These are phyloP conservation scores for Hemicentrotus pulcherrimus DNA, from an alignment of 35 echinoderm and acorn worm genomes.

Conservation along the genomic window DNA sequence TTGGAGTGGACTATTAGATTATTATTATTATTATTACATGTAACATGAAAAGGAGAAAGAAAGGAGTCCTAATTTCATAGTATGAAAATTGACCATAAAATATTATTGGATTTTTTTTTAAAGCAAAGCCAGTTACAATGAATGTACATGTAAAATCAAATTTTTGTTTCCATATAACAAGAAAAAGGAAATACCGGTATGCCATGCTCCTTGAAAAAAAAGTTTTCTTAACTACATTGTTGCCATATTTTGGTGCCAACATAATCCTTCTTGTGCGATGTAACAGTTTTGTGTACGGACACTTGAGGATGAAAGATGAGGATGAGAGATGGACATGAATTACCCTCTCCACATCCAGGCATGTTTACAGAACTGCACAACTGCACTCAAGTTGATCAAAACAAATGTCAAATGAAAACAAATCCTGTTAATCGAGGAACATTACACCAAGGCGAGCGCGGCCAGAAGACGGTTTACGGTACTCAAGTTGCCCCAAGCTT, in stretches of 20 bases:
- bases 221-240: neutral
- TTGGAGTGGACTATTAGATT: no score
- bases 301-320: neutral
- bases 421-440: slow-evolving; percentile 19
- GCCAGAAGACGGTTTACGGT: neutral
- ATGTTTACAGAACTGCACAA: slow-evolving; percentile 22
- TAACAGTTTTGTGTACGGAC: neutral
- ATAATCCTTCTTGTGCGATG: neutral
- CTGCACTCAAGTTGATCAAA: slow-evolving; percentile 23
- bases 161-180: neutral
- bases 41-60: no score
- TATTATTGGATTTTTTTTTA: neutral
- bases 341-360: neutral
- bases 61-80: neutral
- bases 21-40: no score
- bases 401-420: slow-evolving; percentile 33
- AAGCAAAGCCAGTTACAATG: neutral
- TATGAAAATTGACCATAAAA: neutral
- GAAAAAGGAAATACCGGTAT: neutral
- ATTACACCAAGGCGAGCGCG: neutral
- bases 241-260: neutral
- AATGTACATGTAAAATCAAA: neutral
- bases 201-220: neutral
- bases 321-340: slow-evolving; percentile 21
- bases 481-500: neutral